These are phyloP conservation scores for Sebastes oblongus DNA, from an alignment of 2,797 vertebrate species.

Conservation along the genomic window DNA sequence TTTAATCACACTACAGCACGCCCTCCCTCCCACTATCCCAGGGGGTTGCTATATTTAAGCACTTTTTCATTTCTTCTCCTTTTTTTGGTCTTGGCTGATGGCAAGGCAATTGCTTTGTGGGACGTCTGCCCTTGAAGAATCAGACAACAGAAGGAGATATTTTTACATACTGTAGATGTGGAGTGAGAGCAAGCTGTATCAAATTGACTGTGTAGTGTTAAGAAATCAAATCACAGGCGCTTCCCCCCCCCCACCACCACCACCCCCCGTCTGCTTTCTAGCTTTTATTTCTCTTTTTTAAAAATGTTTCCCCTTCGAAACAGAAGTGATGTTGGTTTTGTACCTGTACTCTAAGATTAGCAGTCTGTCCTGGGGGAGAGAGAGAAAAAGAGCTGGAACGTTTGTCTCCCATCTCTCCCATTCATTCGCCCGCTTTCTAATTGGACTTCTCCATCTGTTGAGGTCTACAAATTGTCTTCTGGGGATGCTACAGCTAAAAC, in stretches of 20 bases:
- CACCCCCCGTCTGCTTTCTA: background rate
- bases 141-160: constrained; percentile 75
- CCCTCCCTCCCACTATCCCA: constrained; percentile 69
- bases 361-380: constrained; percentile 54
- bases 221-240: constrained; percentile 46
- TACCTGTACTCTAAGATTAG: constrained; percentile 57
- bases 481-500: constrained; percentile 68
- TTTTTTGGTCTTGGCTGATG: constrained; percentile 72
- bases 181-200: constrained; percentile 48
- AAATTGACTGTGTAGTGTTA: constrained; percentile 42
- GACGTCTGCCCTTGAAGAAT: constrained; percentile 77
- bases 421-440: constrained; percentile 71
- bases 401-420: constrained; percentile 55
- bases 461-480: constrained; percentile 69
- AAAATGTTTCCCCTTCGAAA: constrained; percentile 32
- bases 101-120: constrained; percentile 72
- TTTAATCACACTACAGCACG: constrained; percentile 77
- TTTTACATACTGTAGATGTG: constrained; percentile 68
- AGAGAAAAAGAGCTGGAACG: constrained; percentile 42
- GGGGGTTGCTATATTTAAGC: constrained; percentile 80
- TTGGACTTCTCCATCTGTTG: constrained; percentile 81
- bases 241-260: background rate
- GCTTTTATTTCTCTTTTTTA: constrained; percentile 8
- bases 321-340: constrained; percentile 44
- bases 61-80: constrained; percentile 72